Base-by-base conservation (phyloP, 1,140 invertebrate species). In the Lordiphosa collinella region DNA sequence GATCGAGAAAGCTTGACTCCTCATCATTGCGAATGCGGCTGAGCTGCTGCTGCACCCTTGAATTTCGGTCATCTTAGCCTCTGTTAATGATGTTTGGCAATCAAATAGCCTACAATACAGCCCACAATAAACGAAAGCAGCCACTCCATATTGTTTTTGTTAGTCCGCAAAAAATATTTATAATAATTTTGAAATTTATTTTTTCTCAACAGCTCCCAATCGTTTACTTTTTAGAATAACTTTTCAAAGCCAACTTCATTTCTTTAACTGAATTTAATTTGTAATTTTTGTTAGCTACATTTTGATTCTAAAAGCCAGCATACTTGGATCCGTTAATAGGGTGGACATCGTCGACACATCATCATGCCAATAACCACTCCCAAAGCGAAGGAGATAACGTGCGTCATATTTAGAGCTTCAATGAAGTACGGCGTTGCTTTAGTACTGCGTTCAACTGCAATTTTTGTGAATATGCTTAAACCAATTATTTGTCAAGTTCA, bases 381-480 rank as follows among this genome's bases (percentile, higher is more conserved):
- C 48, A 69, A 22, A 32, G 64, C 66, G 25, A 69, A 69, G 8
- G 76, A 62, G 32, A 80, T 71, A 5, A 80, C 25, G 25, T 76
- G 71, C 8, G 41, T 67, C 75, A 80, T 71, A 7, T 29, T 29
- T n/a, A n/a, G n/a, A n/a, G n/a, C n/a, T n/a, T n/a, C n/a, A n/a
- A n/a, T n/a, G n/a, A n/a, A n/a, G n/a, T n/a, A n/a, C n/a, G n/a
- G n/a, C n/a, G n/a, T n/a, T n/a, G n/a, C 2, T 29, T 29, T 12
- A 7, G 40, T 29, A 7, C n/a, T 43, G n/a, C 2, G 4, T 25
- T 8, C 12, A 9, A 12, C 18, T 41, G n/a, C 11, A 25, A 41
- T 7, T 11, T n/a, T 22, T 8, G 10, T 2, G 25, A 37, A 12
- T 18, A 29, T 12, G 35, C 25, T 11, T 11, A 11, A 3, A 2